Evolutionary conservation across 2,113 vertebrate species (phyloP), one percentile per base, ranked within the genome.

Genomic region (Limnothrissa miodon): DNA sequence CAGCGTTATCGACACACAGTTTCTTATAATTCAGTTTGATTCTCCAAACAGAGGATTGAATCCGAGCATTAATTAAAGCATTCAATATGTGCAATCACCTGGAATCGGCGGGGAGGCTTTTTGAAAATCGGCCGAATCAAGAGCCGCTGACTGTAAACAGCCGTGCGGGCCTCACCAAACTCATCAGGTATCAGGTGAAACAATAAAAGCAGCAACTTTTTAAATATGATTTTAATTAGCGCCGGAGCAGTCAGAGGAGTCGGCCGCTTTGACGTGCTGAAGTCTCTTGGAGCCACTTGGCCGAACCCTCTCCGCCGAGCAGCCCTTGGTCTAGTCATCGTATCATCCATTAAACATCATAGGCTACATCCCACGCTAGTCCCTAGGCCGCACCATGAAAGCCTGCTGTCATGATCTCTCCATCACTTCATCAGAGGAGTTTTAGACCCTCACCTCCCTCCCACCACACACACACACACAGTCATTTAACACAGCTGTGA

Each of bases 301-400:
- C 29, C 13, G 66, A 74, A 74, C 66, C 15, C 11, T 74, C 66
- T 74, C 66, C 36, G 29, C 66, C 33, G 15, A 15, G 11, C 11
- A 74, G 66, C 29, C 25, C 66, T 74, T 74, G 66, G 66, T 33
- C 66, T 15, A 74, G 66, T 74, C 66, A 36, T 74, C 10, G 13
- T 10, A 11, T 33, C 66, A 74, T 74, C 66, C 25, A 74, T 74
- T 74, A 74, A 74, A 74, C 66, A 74, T 74, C 66, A 74, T 74
- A 74, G 9, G 66, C 33, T n/a, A n/a, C n/a, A 2, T 74, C 66
- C 10, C 29, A 21, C 11, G 66, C 29, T 74, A 74, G 10, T 74
- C 66, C 66, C 66, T 74, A 33, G 66, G 29, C 66, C 17, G 10
- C 2, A 5, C 29, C 15, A 33, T 36, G 66, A 33, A 36, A 74